phyloP scores from a whole-genome alignment of 2,113 vertebrate species.

The Mugil cephalus region DNA sequence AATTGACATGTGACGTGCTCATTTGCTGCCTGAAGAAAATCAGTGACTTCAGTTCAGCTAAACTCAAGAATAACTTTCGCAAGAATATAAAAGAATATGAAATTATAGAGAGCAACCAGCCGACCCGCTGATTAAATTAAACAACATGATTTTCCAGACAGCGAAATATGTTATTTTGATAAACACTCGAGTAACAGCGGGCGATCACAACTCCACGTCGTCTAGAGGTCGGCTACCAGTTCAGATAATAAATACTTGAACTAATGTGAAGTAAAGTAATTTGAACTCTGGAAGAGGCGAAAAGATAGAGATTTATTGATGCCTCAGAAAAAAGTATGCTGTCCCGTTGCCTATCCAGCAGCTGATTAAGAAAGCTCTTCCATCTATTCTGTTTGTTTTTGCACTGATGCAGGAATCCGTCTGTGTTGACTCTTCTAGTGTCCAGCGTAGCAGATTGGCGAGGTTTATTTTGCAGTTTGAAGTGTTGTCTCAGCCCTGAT shows the following conservation, averaged over 20 bases:
- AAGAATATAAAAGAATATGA: conserved; percentile 10
- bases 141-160: background rate
- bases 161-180: conserved; percentile 14
- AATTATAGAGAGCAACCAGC: conserved; percentile 6
- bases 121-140: background rate
- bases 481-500: conserved; percentile 26
- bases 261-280: background rate
- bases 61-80: background rate
- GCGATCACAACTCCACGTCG: background rate
- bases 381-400: conserved; percentile 18
- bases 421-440: conserved; percentile 11
- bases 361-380: background rate
- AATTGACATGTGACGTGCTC: conserved; percentile 13
- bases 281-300: background rate
- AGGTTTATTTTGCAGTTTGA: conserved; percentile 38
- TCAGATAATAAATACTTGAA: background rate
- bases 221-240: conserved; percentile 5
- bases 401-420: background rate
- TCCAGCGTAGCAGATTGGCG: conserved; percentile 16
- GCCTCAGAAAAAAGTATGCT: background rate
- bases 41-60: background rate
- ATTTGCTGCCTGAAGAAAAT: conserved; percentile 20
- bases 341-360: background rate
- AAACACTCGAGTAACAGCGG: background rate
- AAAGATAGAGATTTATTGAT: conserved; percentile 1